A percentile compares a stretch with the other conserved stretches of the same genome.
Conservation (phyloP, 2,113 vertebrate genomes). For the Acrocephalus arundinaceus region DNA sequence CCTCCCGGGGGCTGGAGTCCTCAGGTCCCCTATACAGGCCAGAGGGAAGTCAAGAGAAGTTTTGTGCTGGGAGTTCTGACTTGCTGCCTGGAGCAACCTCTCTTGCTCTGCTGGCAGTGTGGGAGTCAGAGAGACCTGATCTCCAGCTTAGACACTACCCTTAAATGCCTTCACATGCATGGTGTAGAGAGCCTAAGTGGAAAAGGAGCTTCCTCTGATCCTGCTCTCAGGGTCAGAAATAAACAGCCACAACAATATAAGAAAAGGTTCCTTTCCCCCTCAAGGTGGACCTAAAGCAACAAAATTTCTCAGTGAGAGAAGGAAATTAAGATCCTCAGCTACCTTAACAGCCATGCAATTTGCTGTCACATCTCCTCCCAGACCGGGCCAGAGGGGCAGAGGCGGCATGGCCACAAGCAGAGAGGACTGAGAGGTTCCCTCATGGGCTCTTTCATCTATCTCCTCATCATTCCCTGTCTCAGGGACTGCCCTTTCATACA, state of each 20-base stretch:
- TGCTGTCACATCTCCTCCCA: neutral
- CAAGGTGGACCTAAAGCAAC: neutral
- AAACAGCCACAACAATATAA: neutral
- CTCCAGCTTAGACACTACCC: neutral
- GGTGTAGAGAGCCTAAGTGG: neutral
- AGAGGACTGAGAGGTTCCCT: neutral
- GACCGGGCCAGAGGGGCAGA: rapidly evolving
- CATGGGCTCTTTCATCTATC: rapidly evolving
- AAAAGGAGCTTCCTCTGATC: neutral
- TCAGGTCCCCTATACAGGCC: neutral
- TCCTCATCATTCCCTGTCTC: neutral
- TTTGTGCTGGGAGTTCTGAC: neutral
- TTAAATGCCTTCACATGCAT: neutral
- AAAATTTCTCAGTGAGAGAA: neutral
- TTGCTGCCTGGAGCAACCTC: neutral
- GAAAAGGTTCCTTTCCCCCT: neutral
- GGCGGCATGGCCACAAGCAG: neutral
- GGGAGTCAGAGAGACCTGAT: neutral
- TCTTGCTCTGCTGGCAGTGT: neutral
- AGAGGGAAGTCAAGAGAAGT: neutral
- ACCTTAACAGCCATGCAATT: neutral
- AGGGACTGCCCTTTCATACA: rapidly evolving
- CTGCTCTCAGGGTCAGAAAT: neutral
- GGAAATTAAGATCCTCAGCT: neutral
- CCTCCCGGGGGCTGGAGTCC: rapidly evolving